These are phyloP conservation scores for Liopterus haemorrhoidalis DNA, from an alignment of 2,888 invertebrate species.

Conservation along the genomic window DNA sequence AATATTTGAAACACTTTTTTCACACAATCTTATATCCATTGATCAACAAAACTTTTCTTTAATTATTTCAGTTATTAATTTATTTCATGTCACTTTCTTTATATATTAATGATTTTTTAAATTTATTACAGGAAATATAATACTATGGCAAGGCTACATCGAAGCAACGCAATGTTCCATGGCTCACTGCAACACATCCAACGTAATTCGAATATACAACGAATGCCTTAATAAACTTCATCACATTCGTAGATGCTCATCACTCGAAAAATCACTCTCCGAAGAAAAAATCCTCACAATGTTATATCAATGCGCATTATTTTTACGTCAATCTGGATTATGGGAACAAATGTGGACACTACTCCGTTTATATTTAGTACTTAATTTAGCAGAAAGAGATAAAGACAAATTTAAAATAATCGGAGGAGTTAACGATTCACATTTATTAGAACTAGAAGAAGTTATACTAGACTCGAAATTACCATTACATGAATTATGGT, in stretches of 20 bases:
- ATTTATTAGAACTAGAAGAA: constrained; percentile 56
- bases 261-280: constrained; percentile 39
- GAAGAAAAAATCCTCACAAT: constrained; percentile 45
- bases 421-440: constrained; percentile 43
- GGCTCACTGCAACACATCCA: constrained; percentile 56
- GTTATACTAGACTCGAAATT: constrained; percentile 55
- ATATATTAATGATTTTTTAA: no score
- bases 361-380: constrained; percentile 59
- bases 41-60: no score
- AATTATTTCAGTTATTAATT: no score
- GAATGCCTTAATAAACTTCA: constrained; percentile 48
- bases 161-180: constrained; percentile 53
- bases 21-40: no score
- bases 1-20: no score
- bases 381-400: constrained; percentile 53
- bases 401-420: constrained; percentile 35
- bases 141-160: constrained; percentile 51
- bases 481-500: constrained; percentile 68
- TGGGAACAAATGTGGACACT: constrained; percentile 71
- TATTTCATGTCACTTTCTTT: no score
- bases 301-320: constrained; percentile 52
- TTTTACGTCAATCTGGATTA: constrained; percentile 64
- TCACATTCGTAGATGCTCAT: constrained; percentile 41
- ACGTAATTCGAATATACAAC: constrained; percentile 53
- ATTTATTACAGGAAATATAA: no score